Evolutionary conservation across 2,113 vertebrate species (phyloP), one percentile per base, ranked within the genome.

Genomic region (Probosciger aterrimus): DNA sequence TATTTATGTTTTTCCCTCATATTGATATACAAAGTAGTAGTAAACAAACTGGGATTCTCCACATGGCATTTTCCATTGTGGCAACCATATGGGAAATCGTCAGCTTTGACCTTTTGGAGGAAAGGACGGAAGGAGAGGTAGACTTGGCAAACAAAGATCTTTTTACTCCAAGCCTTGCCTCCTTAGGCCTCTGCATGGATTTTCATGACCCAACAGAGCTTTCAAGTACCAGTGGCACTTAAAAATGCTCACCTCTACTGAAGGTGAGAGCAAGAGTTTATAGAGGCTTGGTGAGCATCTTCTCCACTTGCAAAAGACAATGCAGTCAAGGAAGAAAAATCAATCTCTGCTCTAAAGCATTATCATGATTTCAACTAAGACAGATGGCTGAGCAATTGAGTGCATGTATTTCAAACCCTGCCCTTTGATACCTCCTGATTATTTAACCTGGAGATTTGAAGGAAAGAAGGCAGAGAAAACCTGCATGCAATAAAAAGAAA

Each of bases 101-200:
- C 97, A 97, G 95, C 97, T 97, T 95, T 91, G 97, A 96, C 95
- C 93, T 97, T 95, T 94, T 69, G 75, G 88, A 94, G 90, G 55
- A 46, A 83, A 88, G 73, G 39, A 84, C 23, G 47, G 75, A 81
- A 86, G 37, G 52, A 86, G 81, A 87, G 53, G 75, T 79, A n/a
- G 46, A 96, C 97, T 97, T 93, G 95, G 94, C 96, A 97, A 96
- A 97, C 96, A 94, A 87, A 96, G 95, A 75, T 88, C 33, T 16
- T 59, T 97, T 96, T 90, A 89, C 89, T 70, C 91, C 73, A 62
- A 88, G 78, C 43, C 37, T 71, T 8, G 60, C 57, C 53, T 85
- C 67, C 82, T 92, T n/a, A 88, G 65, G 74, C 53, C 65, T 91
- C 62, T 85, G 88, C 80, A 91, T 73, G 50, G 81, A 91, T 95